Evolutionary conservation across 2,888 invertebrate species (phyloP).

Genomic region (Hirudinaria manillensis): DNA sequence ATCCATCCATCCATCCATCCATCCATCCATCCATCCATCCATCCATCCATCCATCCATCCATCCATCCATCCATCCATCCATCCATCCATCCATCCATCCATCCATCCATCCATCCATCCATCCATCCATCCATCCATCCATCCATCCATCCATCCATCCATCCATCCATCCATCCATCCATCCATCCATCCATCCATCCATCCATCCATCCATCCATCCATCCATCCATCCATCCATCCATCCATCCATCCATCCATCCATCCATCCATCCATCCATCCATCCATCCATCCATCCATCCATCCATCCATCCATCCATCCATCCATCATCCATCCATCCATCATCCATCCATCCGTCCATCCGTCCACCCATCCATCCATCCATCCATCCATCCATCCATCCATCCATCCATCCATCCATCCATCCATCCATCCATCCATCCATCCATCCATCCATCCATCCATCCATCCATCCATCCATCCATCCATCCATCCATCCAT

Average conservation of each 20-base stretch:
- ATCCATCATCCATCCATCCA: slow-evolving; percentile 20
- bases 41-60: slow-evolving; percentile 15
- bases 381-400: slow-evolving; percentile 18
- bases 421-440: slow-evolving; percentile 18
- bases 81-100: slow-evolving; percentile 21
- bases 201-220: slow-evolving; percentile 10
- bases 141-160: slow-evolving; percentile 21
- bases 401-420: slow-evolving; percentile 20
- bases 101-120: slow-evolving; percentile 20
- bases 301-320: slow-evolving; percentile 21
- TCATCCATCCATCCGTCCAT: slow-evolving; percentile 17
- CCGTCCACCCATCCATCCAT: slow-evolving; percentile 6
- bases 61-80: slow-evolving; percentile 11
- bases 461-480: slow-evolving; percentile 20
- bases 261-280: slow-evolving; percentile 20
- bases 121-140: slow-evolving; percentile 17
- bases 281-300: slow-evolving; percentile 17
- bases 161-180: slow-evolving; percentile 20
- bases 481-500: slow-evolving; percentile 20
- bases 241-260: slow-evolving; percentile 21
- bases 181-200: slow-evolving; percentile 20
- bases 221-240: slow-evolving; percentile 16
- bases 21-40: slow-evolving; percentile 20
- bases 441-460: slow-evolving; percentile 20
- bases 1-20: slow-evolving; percentile 20